Evolutionary conservation across 2,888 invertebrate genomes (phyloP), one percentile per base, ranked within the genome.

Genomic region (Zhuqinia jingwanae): DNA sequence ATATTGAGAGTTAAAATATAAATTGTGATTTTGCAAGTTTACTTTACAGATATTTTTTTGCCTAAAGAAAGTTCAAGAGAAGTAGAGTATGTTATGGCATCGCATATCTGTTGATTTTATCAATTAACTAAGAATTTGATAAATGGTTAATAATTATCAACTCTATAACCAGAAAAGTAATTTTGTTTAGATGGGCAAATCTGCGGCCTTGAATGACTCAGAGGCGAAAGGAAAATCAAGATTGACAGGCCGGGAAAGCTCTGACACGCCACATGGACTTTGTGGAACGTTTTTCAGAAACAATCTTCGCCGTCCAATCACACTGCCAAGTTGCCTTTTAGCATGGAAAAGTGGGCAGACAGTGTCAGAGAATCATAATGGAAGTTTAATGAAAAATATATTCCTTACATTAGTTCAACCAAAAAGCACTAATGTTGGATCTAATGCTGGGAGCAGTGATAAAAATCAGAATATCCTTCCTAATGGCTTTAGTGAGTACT

Each of bases 261-360:
- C 73, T 50, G 78, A 56, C 36, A 17, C 15, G n/a, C 58, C 84
- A 56, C 85, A 85, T 58, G 63, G 82, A 25, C 56, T 13, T 60
- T 50, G 77, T 53, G 70, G 86, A 70, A 60, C 65, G 15, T 60
- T 85, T 70, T 77, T 88, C 15, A 91, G 90, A 79, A 91, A 89
- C 76, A 90, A 90, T 85, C 87, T 91, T 45, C 90, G 91, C 27
- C 90, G 91, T 42, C 90, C 90, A 65, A 90, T 91, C 86, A 91
- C 91, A 79, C 88, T 91, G 81, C 91, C 91, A 77, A 88, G 91
- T 86, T 85, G 89, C 87, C 87, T 90, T 81, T 85, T 91, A 56
- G 81, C 77, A 11, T 58, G 87, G 22, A 90, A 88, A 87, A 89
- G 88, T 87, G 90, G 90, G n/a, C 90, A 90, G 82, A 90, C 89